These are phyloP conservation scores for Coecobrya sp. DNA, from an alignment of 2,888 invertebrate species.

Conservation along the genomic window DNA sequence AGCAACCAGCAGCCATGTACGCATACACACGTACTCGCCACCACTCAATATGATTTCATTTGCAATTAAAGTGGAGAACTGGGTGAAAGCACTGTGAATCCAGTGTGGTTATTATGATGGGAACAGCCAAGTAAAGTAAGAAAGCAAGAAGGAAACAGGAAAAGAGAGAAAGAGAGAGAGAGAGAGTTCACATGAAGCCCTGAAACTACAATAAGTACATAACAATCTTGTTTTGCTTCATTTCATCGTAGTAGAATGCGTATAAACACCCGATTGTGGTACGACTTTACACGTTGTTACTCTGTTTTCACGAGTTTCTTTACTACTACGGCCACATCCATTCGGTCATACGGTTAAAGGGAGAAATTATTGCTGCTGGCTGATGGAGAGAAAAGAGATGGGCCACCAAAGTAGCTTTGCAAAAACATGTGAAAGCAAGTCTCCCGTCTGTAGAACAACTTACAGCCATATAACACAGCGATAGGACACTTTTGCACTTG, in stretches of 20 bases:
- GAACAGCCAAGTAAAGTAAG: not conserved
- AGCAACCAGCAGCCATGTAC: not conserved
- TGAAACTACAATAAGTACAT: conserved; percentile 30
- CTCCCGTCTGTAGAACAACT: too few relatives aligned
- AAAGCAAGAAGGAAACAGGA: not conserved
- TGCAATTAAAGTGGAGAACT: conserved; percentile 51
- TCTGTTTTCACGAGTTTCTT: conserved; percentile 31
- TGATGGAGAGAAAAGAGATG: not conserved
- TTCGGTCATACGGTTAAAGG: conserved; percentile 45
- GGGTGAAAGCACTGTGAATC: conserved; percentile 49
- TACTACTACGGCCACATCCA: conserved; percentile 1
- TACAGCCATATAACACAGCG: not conserved
- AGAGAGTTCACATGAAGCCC: conserved; percentile 4
- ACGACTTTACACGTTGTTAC: conserved; percentile 73
- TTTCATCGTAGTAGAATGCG: conserved; percentile 35
- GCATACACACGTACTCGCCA: conserved; percentile 8
- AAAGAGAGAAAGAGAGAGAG: too few relatives aligned
- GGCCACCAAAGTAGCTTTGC: not conserved
- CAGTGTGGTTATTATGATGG: not conserved
- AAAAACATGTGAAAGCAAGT: not conserved
- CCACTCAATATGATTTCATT: conserved; percentile 32
- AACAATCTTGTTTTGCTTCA: conserved; percentile 42
- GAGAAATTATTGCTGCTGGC: not conserved
- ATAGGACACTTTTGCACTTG: not conserved
- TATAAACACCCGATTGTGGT: conserved; percentile 72